Conservation (phyloP, 2,797 vertebrate species). For the Sebastes vulpes region DNA sequence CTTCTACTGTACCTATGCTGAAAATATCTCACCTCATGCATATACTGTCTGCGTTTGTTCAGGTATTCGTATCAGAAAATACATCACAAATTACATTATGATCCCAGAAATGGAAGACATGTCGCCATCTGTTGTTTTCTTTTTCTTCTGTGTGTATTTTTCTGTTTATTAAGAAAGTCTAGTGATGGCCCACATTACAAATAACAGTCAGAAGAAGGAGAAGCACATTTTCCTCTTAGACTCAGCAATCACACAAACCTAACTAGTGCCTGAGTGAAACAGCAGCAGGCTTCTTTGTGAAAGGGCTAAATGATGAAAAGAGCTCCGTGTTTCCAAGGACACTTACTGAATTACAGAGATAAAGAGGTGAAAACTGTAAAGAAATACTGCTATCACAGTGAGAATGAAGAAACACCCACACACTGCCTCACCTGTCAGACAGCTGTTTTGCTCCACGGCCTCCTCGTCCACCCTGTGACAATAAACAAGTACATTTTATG, state of each 20-base stretch:
- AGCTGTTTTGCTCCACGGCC: constrained; percentile 86
- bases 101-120: neutral
- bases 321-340: neutral
- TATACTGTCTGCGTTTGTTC: neutral
- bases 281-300: neutral
- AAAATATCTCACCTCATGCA: neutral
- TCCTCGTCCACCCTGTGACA: constrained; percentile 90
- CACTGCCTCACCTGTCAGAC: constrained; percentile 87
- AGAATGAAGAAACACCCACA: neutral
- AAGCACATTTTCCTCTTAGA: neutral
- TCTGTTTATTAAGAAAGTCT: neutral
- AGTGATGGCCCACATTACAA: neutral
- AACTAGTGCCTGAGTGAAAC: neutral
- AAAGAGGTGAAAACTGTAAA: neutral
- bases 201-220: neutral
- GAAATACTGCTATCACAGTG: neutral
- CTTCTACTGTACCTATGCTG: neutral
- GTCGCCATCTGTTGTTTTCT: neutral
- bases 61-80: neutral
- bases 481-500: neutral
- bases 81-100: neutral
- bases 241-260: neutral
- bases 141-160: neutral
- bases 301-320: neutral
- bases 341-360: neutral